Conservation (phyloP, 2,888 invertebrate genomes). For the Palloptera scutellata region DNA sequence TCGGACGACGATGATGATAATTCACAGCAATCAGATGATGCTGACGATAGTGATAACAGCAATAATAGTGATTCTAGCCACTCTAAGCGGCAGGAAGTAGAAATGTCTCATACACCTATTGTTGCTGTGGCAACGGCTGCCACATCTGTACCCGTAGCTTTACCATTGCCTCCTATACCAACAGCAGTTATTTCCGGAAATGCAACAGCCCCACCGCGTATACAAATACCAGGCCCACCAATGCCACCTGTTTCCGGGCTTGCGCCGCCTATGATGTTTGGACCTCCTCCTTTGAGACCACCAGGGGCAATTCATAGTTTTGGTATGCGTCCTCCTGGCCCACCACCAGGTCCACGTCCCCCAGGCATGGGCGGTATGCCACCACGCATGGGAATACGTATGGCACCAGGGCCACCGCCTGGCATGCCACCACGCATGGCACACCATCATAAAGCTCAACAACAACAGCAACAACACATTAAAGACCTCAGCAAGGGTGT, state of each 20-base stretch:
- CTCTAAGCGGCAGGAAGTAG: constrained; percentile 22
- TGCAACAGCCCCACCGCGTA: constrained; percentile 31
- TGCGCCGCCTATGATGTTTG: constrained; percentile 67
- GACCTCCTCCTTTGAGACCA: constrained; percentile 69
- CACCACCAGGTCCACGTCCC: constrained; percentile 65
- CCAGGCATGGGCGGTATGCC: constrained; percentile 71
- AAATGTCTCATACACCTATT: background rate
- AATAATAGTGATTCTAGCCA: constrained; percentile 31
- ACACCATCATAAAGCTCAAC: constrained; percentile 60
- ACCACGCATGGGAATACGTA: constrained; percentile 68
- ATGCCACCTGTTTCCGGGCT: constrained; percentile 64
- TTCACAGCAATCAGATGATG: constrained; percentile 29
- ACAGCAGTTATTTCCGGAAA: constrained; percentile 28
- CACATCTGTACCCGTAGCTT: constrained; percentile 31
- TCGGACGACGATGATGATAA: constrained; percentile 32
- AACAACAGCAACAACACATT: constrained; percentile 79
- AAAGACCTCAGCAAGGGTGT: constrained; percentile 73
- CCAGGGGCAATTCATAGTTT: constrained; percentile 59
- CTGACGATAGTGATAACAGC: constrained; percentile 37
- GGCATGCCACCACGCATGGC: constrained; percentile 68
- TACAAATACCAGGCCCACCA: constrained; percentile 52
- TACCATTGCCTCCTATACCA: constrained; percentile 34
- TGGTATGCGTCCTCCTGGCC: constrained; percentile 64
- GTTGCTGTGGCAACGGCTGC: background rate
- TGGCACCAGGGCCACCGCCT: constrained; percentile 74